Percentiles rank a stretch among this genome's conserved stretches.
Conservation (phyloP, 2,797 vertebrate species). For the Gymnothorax javanicus region DNA sequence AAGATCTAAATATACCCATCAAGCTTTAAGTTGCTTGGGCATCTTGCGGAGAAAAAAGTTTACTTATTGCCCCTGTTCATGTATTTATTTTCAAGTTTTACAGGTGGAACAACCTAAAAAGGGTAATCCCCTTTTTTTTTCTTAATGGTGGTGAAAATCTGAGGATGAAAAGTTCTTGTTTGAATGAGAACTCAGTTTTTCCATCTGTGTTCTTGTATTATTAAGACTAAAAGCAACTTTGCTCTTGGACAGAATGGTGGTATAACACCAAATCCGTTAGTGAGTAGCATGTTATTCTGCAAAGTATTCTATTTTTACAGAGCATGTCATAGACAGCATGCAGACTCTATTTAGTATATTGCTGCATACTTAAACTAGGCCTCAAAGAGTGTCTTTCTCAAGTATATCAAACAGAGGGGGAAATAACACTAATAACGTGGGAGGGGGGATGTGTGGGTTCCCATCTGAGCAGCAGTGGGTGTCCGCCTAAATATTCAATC, state of each 20-base stretch:
- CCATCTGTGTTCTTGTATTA: neutral
- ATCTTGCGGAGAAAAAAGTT: neutral
- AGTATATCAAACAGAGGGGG: neutral
- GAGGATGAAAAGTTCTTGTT: neutral
- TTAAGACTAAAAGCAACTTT: neutral
- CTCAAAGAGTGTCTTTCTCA: neutral
- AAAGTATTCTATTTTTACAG: neutral
- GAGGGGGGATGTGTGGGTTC: no score
- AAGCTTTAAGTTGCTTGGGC: neutral
- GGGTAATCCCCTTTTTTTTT: neutral
- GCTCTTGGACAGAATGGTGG: neutral
- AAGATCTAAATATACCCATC: no score
- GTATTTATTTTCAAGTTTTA: neutral
- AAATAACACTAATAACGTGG: no score
- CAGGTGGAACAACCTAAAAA: neutral
- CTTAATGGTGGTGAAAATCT: neutral
- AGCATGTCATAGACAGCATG: neutral
- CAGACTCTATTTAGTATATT: neutral
- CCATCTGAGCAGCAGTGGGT: no score
- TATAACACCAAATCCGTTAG: neutral
- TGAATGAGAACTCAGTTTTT: neutral
- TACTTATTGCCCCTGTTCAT: neutral
- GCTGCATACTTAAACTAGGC: neutral
- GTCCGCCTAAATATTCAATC: no score
- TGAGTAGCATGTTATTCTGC: neutral